A percentile compares a stretch with the other conserved stretches of the same genome.
Conservation (phyloP, 2,113 vertebrate genomes). For the Brachirus orientalis region DNA sequence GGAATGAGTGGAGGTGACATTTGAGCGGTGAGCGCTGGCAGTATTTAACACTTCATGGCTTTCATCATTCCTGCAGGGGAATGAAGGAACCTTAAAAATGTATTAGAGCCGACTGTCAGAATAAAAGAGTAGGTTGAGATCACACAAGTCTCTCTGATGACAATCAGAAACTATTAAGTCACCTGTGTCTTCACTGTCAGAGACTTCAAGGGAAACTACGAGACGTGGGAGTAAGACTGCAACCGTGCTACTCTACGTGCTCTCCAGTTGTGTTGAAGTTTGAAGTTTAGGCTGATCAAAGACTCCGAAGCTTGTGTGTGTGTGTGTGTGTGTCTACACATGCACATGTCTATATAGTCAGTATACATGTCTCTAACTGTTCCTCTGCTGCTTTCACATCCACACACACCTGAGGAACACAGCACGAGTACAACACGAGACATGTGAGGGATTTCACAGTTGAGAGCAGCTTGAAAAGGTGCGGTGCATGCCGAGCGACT, state of each 20-base stretch:
- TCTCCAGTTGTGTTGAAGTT: slow-evolving; percentile 45
- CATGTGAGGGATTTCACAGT: slow-evolving; percentile 29
- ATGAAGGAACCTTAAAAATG: slow-evolving; percentile 61
- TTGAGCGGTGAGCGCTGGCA: neutral
- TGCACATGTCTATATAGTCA: neutral
- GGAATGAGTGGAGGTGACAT: neutral
- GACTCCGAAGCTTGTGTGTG: neutral
- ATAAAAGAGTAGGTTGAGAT: slow-evolving; percentile 52
- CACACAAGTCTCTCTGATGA: slow-evolving; percentile 56
- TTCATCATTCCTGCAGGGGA: slow-evolving; percentile 36
- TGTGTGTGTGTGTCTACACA: neutral
- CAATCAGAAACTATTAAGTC: slow-evolving; percentile 59
- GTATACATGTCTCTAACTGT: neutral
- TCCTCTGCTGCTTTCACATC: slow-evolving; percentile 26
- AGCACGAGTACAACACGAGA: slow-evolving; percentile 1
- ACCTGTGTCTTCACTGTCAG: slow-evolving; percentile 39
- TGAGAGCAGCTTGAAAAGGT: slow-evolving; percentile 22
- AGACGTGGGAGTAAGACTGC: slow-evolving; percentile 29
- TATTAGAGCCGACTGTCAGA: slow-evolving; percentile 48
- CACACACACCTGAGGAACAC: slow-evolving; percentile 2
- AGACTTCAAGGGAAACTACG: slow-evolving; percentile 54
- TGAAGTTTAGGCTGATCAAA: slow-evolving; percentile 57
- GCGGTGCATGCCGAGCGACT: slow-evolving; percentile 14
- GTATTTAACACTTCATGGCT: neutral
- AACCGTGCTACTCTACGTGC: slow-evolving; percentile 36